These are phyloP conservation scores for Smutsia gigantea DNA, from an alignment of 2,797 vertebrate genomes.

Conservation along the genomic window DNA sequence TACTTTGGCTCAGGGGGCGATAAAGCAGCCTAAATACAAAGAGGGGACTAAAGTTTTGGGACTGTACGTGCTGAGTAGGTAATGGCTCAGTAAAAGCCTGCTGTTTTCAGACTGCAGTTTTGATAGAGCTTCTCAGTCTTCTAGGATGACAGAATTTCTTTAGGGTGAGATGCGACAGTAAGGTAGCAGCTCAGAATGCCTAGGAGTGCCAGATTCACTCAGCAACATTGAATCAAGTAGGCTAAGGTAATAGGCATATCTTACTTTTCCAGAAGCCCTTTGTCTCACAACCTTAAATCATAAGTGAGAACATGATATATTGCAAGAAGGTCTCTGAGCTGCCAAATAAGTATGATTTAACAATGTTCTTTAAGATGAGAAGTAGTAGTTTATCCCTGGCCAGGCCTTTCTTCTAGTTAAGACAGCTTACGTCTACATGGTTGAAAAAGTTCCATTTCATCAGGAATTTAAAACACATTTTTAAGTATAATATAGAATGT, in stretches of 20 bases:
- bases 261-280: background rate
- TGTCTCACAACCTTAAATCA: background rate
- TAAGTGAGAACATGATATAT: background rate
- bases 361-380: constrained; percentile 16
- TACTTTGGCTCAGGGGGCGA: background rate
- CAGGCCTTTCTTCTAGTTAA: constrained; percentile 20
- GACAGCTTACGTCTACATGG: background rate
- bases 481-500: background rate
- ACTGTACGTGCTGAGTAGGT: background rate
- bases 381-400: background rate
- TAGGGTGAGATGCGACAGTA: background rate
- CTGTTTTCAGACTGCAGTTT: background rate
- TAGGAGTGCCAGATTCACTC: background rate
- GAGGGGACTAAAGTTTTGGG: background rate
- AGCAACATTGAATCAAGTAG: background rate
- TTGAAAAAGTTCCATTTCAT: constrained; percentile 16
- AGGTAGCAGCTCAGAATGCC: background rate
- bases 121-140: too few species aligned
- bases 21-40: background rate
- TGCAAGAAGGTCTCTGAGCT: background rate
- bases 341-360: background rate
- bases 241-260: background rate
- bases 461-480: background rate
- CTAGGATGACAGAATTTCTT: background rate
- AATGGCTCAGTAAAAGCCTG: background rate